Evolutionary conservation across 2,888 invertebrate species (phyloP).

Genomic region (Leuctra nigra): DNA sequence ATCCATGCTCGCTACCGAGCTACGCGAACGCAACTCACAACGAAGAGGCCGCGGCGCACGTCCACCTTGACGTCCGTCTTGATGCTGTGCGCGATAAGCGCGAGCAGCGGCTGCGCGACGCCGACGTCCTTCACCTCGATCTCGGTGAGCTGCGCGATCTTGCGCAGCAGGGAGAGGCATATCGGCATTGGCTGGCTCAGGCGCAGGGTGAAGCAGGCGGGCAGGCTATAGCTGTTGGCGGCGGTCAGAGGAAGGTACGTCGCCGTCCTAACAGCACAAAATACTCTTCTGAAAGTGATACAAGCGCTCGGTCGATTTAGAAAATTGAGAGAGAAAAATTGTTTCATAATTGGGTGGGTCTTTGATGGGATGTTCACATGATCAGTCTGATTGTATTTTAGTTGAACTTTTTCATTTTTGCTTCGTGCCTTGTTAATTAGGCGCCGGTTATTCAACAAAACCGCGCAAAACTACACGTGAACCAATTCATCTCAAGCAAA

Average conservation of each 20-base stretch:
- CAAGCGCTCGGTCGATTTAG: too few relatives aligned
- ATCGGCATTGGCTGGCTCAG: constrained; percentile 82
- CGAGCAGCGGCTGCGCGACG: constrained; percentile 57
- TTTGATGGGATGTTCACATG: too few relatives aligned
- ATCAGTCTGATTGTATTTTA: too few relatives aligned
- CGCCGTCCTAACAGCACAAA: constrained; percentile 57
- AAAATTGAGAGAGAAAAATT: too few relatives aligned
- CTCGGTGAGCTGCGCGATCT: constrained; percentile 56
- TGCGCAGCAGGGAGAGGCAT: constrained; percentile 65
- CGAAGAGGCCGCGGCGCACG: constrained; percentile 73
- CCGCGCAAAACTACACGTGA: too few relatives aligned
- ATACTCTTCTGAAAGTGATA: too few relatives aligned
- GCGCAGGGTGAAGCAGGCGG: constrained; percentile 81
- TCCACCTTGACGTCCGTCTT: constrained; percentile 58
- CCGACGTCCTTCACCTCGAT: constrained; percentile 51
- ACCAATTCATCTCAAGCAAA: too few relatives aligned
- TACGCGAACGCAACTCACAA: constrained; percentile 50
- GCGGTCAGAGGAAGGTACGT: constrained; percentile 72
- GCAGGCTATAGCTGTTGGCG: constrained; percentile 81
- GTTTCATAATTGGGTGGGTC: too few relatives aligned
- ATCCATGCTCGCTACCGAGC: too few relatives aligned
- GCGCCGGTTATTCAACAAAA: too few relatives aligned
- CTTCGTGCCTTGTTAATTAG: too few relatives aligned
- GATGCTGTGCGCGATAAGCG: constrained; percentile 70
- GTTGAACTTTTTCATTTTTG: too few relatives aligned